Percentiles rank a stretch among this genome's conserved stretches.
Evolutionary conservation across 2,113 vertebrate species (phyloP).

Genomic region (Indri indri): DNA sequence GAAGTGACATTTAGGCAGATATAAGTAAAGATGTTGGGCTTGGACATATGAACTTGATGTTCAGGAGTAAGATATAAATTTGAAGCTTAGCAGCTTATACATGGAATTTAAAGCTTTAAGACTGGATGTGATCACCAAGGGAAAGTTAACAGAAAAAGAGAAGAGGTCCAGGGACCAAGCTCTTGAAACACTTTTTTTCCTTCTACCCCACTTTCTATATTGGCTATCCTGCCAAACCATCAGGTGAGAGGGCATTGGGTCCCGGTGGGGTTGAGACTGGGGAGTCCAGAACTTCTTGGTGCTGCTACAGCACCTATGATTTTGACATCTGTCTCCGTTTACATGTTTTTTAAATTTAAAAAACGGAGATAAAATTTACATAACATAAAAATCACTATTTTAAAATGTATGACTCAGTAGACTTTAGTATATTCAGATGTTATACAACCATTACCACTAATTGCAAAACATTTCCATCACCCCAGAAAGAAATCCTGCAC

Average conservation of each 20-base stretch:
- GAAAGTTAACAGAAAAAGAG: not conserved
- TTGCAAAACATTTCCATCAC: conserved; percentile 10
- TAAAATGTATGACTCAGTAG: not conserved
- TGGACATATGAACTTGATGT: not conserved
- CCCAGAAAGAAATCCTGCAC: not conserved
- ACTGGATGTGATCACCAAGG: not conserved
- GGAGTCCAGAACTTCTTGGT: not conserved
- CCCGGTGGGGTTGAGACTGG: not conserved
- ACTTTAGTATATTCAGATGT: not conserved
- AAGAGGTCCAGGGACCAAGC: not conserved
- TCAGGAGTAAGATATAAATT: not conserved
- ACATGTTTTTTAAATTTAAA: not conserved
- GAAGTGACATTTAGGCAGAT: not conserved
- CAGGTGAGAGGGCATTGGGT: not conserved
- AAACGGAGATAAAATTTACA: not conserved
- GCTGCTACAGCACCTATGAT: not conserved
- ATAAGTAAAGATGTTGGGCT: not conserved
- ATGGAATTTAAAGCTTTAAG: not conserved
- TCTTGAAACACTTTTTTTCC: not conserved
- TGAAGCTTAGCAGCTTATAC: not conserved
- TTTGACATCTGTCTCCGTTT: not conserved
- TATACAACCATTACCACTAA: not conserved
- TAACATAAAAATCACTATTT: not conserved
- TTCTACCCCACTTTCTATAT: not conserved
- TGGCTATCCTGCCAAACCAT: not conserved